Conservation (phyloP, 1,140 invertebrate species). For the Hycleus phaleratus region DNA sequence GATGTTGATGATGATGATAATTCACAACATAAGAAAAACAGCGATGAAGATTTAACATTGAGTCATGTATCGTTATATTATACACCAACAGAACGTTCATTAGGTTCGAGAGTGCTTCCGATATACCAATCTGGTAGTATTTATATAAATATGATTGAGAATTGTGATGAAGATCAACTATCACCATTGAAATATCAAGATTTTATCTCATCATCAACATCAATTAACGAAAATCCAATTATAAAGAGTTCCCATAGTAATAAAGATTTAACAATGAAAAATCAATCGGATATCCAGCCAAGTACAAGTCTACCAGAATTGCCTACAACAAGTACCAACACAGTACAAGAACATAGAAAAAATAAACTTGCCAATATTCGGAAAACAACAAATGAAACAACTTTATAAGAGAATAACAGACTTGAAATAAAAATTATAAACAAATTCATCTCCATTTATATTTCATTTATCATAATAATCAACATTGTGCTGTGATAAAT, state of each 20-base stretch:
- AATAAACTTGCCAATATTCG: background rate
- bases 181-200: background rate
- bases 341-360: background rate
- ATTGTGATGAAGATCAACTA: background rate
- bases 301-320: conserved; percentile 25
- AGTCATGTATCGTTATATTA: conserved; percentile 69
- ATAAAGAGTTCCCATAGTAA: conserved; percentile 6
- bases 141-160: too few species aligned
- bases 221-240: background rate
- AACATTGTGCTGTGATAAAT: conserved; percentile 10
- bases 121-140: too few species aligned
- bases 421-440: too few species aligned
- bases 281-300: conserved; percentile 7
- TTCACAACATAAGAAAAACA: too few species aligned
- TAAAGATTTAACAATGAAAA: conserved; percentile 1
- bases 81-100: conserved; percentile 61
- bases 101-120: conserved; percentile 20
- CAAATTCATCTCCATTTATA: too few species aligned
- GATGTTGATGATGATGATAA: conserved; percentile 41
- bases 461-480: background rate
- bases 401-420: too few species aligned
- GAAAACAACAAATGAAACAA: too few species aligned
- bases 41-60: conserved; percentile 40
- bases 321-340: background rate
- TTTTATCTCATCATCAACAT: too few species aligned